Evolutionary conservation across 2,797 vertebrate species (phyloP).

Genomic region (Hydrocynus forskahlii): DNA sequence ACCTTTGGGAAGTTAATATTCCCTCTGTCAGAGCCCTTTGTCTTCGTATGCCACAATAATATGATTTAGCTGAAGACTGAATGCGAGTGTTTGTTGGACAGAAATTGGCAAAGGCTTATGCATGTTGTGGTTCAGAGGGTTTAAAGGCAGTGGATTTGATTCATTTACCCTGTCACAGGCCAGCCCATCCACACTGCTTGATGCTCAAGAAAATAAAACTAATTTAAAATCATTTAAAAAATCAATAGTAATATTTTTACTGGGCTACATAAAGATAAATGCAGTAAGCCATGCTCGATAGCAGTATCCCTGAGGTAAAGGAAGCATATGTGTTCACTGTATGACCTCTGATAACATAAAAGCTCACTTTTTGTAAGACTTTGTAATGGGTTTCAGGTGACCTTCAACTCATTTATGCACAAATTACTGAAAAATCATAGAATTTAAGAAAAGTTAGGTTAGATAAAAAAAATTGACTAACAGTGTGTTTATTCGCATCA

Average conservation of each 20-base stretch:
- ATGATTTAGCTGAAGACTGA: constrained; percentile 17
- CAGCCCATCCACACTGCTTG: not conserved
- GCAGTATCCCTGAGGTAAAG: not conserved
- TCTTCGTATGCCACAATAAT: constrained; percentile 38
- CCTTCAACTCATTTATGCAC: not conserved
- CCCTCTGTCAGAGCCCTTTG: constrained; percentile 31
- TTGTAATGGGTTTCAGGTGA: not conserved
- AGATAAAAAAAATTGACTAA: too few relatives aligned
- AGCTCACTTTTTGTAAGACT: not conserved
- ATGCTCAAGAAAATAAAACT: not conserved
- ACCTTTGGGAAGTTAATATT: constrained; percentile 41
- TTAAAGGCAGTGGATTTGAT: not conserved
- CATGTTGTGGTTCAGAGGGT: not conserved
- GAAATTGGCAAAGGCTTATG: not conserved
- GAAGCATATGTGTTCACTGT: not conserved
- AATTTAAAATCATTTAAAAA: not conserved
- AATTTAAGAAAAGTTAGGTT: not conserved
- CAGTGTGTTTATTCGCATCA: too few relatives aligned
- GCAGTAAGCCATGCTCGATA: not conserved
- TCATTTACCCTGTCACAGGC: not conserved
- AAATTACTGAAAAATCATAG: not conserved
- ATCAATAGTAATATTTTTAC: constrained; percentile 1
- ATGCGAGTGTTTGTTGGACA: constrained; percentile 14
- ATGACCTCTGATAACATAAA: not conserved
- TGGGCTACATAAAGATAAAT: not conserved